Base-by-base conservation (phyloP, 1,140 invertebrate genomes). In the Armadillidium nasatum region DNA sequence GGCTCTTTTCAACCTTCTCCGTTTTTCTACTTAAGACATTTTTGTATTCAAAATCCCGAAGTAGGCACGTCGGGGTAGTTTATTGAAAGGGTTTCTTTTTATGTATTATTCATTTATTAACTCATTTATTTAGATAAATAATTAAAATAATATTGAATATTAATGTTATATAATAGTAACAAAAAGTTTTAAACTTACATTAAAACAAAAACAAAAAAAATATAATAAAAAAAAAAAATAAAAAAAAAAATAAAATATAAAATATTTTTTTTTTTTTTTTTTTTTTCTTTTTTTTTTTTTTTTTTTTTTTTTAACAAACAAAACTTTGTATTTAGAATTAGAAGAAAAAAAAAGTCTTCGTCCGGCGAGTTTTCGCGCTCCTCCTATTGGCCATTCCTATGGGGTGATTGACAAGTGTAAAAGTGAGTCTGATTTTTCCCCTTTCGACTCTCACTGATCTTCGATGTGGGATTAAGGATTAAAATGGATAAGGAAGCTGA, bases 401-500 rank as follows among this genome's bases (percentile, higher is more conserved):
- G 50, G 11, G 50, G 1, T 60, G 50, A 60, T 60, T 60, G 50
- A 60, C 50, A 60, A 60, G 50, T 60, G 50, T 60, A 60, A 60
- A 60, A 60, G 50, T 60, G 50, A 60, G 50, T 60, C 50, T 60
- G 50, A 60, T 15, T 60, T 60, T 60, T 60, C 50, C 50, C 50
- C 50, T 60, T 60, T 60, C 50, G 50, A 19, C 50, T 60, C 11
- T 60, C 50, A 60, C 50, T 60, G 50, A 60, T 60, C 50, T 60
- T 60, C 19, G 50, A 60, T 60, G 50, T 60, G 50, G 50, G 50
- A 60, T 60, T 60, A 60, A 60, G 50, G 50, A 60, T 60, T 60
- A 60, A 60, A 60, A 60, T 60, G 50, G 50, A 60, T 60, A 60
- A 60, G 50, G 50, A 60, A 60, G 50, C 50, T 60, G 50, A 60